These are phyloP conservation scores for Brachionus rotundiformis DNA, from an alignment of 1,140 invertebrate genomes.

Conservation along the genomic window DNA sequence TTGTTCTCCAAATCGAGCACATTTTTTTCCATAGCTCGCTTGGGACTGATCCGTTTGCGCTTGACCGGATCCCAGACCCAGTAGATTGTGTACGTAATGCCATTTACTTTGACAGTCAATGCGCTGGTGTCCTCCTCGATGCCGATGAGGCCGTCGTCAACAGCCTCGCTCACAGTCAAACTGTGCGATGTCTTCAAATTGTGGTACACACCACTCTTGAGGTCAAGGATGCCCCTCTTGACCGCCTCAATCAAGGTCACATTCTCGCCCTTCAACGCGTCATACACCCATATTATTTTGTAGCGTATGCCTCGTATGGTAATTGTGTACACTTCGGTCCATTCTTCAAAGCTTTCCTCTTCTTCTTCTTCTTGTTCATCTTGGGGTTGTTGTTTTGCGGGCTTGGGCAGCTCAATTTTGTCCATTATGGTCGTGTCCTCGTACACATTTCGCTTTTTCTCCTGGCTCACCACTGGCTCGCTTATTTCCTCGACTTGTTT, in stretches of 20 bases:
- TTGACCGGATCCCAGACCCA: constrained; percentile 51
- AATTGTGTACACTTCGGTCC: constrained; percentile 47
- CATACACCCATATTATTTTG: constrained; percentile 50
- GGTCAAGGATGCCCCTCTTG: constrained; percentile 74
- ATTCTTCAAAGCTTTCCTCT: constrained; percentile 50
- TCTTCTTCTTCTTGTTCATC: constrained; percentile 24
- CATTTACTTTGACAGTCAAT: constrained; percentile 20
- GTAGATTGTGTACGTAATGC: constrained; percentile 44
- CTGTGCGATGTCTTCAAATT: constrained; percentile 47
- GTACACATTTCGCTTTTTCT: neutral
- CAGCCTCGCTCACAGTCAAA: constrained; percentile 58
- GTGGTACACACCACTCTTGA: constrained; percentile 69
- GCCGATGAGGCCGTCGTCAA: constrained; percentile 53
- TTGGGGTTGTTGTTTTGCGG: neutral
- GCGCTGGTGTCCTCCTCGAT: constrained; percentile 28
- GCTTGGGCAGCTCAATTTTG: neutral
- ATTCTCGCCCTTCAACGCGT: constrained; percentile 52
- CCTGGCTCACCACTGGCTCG: neutral
- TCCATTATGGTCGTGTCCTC: neutral
- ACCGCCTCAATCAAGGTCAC: constrained; percentile 74
- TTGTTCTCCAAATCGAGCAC: constrained; percentile 23
- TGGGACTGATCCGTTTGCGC: constrained; percentile 2
- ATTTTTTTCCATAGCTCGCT: constrained; percentile 26
- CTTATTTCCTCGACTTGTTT: neutral
- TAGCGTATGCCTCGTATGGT: constrained; percentile 30